Base-by-base conservation (phyloP, 1,140 invertebrate species). In the Pseudomyrmex dendroicus region DNA sequence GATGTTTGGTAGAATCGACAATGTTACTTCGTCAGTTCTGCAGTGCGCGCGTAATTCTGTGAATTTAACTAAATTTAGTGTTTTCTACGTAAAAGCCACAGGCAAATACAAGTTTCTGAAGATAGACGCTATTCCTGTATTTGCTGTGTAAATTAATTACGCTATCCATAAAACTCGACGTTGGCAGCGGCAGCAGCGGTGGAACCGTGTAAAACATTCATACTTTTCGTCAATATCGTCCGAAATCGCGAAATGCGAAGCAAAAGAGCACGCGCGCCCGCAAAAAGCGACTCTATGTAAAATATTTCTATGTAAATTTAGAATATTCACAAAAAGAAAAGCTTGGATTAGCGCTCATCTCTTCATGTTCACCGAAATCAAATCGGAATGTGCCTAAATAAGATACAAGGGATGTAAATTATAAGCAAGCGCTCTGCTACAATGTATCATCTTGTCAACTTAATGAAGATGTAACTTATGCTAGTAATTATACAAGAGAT, bases 111-210 rank as follows among this genome's bases (percentile, higher is more conserved):
- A 48, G 9, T 17, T 52, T 44, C 9, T 35, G 62, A 67, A 73
- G 48, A 50, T 22, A 68, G 57, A 63, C 74, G 73, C 13, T 9
- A 44, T 52, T 10, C 35, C 44, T 48, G 48, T 56, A 59, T 80
- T 86, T 78, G 52, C 44, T 22, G 10, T 10, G 54, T 22, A 82
- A 87, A 87, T 87, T 87, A 87, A 87, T 87, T 87, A 44, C 15
- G 63, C 22, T 70, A 74, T 87, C 57, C 82, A 66, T 87, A 87
- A 87, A 87, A 84, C 74, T 20, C 20, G 50, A 35, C 35, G 35
- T 35, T 35, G 35, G 35, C 4, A 0, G 5, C 0, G 0, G 5
- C 35, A 5, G 35, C 0, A 7, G 10, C 12, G 46, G 35, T 17
- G 17, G 54, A 61, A 64, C 7, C 48, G 44, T 17, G 67, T 73